Percentiles rank a stretch among this genome's conserved stretches.
Evolutionary conservation across 2,888 invertebrate genomes (phyloP).

Genomic region (Brachypterus glaber): DNA sequence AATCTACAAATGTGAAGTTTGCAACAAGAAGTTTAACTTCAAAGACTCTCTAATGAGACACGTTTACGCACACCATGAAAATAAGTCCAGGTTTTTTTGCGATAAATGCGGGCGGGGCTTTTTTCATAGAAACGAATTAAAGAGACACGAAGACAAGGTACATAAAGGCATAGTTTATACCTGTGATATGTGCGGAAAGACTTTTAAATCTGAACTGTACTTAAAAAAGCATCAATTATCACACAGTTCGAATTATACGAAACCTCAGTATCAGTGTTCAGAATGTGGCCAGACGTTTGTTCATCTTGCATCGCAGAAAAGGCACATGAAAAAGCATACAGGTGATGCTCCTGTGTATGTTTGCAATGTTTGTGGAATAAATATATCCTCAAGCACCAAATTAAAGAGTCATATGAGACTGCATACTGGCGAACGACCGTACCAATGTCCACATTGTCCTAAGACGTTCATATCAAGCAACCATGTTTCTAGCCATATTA

Average conservation of each 20-base stretch:
- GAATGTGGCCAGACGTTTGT: slow-evolving; percentile 21
- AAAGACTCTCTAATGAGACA: slow-evolving; percentile 21
- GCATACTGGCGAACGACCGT: slow-evolving; percentile 21
- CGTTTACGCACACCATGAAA: slow-evolving; percentile 37
- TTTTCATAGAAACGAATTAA: slow-evolving; percentile 21
- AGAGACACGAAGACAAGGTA: slow-evolving; percentile 21
- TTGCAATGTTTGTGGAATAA: slow-evolving; percentile 14
- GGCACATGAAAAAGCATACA: slow-evolving; percentile 5
- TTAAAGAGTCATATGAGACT: slow-evolving; percentile 20
- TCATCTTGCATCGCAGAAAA: no score
- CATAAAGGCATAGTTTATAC: slow-evolving; percentile 24
- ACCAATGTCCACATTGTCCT: slow-evolving; percentile 19
- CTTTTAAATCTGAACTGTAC: slow-evolving; percentile 24
- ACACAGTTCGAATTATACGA: slow-evolving; percentile 22
- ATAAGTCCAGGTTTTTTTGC: slow-evolving; percentile 37
- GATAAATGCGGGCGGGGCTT: slow-evolving; percentile 25
- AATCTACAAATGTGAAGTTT: slow-evolving; percentile 20
- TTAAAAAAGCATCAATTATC: slow-evolving; percentile 22
- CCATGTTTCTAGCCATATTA: slow-evolving; percentile 8
- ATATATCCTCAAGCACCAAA: background rate
- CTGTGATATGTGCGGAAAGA: slow-evolving; percentile 25
- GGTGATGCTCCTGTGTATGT: no score
- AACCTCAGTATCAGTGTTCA: slow-evolving; percentile 20
- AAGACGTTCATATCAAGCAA: slow-evolving; percentile 12
- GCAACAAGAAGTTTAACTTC: slow-evolving; percentile 22